Evolutionary conservation across 2,113 vertebrate species (phyloP).

Genomic region (Jacana jacana): DNA sequence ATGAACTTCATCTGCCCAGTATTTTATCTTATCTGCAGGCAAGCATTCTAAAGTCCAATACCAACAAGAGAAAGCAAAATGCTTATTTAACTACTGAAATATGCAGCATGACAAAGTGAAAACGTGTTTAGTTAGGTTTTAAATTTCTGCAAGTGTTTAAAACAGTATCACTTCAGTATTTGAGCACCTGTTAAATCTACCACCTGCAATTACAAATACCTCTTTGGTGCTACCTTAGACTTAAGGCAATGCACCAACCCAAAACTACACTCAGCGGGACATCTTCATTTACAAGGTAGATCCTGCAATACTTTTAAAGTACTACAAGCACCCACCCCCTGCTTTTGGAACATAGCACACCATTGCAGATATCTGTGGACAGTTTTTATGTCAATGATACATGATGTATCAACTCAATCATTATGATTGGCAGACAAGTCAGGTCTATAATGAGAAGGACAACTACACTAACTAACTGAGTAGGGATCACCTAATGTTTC

Average conservation of each 20-base stretch:
- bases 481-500: background rate
- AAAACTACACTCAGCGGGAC: background rate
- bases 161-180: background rate
- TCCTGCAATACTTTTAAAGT: background rate
- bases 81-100: background rate
- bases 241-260: background rate
- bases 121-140: background rate
- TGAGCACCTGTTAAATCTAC: background rate
- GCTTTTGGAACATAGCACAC: background rate
- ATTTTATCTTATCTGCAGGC: background rate
- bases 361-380: background rate
- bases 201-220: background rate
- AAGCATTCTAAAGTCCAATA: background rate
- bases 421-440: background rate
- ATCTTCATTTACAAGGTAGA: background rate
- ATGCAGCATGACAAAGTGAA: background rate
- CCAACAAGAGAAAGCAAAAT: background rate
- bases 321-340: background rate
- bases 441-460: background rate
- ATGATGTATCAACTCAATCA: background rate
- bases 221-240: background rate
- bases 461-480: background rate
- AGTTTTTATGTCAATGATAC: background rate
- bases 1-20: background rate
- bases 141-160: background rate